Conservation (phyloP, 2,888 invertebrate species). For the Sisyra terminalis region DNA sequence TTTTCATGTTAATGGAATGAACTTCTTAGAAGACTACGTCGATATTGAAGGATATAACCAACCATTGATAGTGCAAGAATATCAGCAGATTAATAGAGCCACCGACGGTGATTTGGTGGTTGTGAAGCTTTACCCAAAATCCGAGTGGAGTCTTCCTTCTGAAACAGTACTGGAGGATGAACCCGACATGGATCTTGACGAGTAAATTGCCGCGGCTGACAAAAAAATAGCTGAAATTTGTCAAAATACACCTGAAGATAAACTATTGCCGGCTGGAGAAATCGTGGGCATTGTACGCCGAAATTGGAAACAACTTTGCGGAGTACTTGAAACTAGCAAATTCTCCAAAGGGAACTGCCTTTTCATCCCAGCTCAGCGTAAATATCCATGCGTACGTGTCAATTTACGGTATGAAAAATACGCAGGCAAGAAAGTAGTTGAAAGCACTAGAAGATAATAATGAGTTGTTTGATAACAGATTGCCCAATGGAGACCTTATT, state of each 20-base stretch:
- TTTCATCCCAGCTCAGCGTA: constrained; percentile 86
- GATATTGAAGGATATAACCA: constrained; percentile 65
- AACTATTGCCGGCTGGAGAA: constrained; percentile 44
- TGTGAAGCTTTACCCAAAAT: constrained; percentile 71
- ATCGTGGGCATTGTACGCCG: constrained; percentile 91
- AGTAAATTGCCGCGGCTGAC: constrained; percentile 39
- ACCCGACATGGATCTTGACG: constrained; percentile 40
- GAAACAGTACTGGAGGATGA: constrained; percentile 68
- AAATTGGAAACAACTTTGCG: constrained; percentile 97
- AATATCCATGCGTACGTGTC: constrained; percentile 87
- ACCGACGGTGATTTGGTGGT: constrained; percentile 92
- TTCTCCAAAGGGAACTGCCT: constrained; percentile 51
- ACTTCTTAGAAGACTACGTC: constrained; percentile 83
- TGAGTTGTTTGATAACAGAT: too few relatives aligned
- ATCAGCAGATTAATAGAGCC: constrained; percentile 74
- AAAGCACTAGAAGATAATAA: too few relatives aligned
- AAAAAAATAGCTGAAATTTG: constrained; percentile 15
- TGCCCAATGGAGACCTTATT: too few relatives aligned
- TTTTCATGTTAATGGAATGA: constrained; percentile 77
- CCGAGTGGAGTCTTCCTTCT: constrained; percentile 82
- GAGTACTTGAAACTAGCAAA: constrained; percentile 69
- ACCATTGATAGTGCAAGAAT: constrained; percentile 77
- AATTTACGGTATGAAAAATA: constrained; percentile 68
- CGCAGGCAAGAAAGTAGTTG: constrained; percentile 33
- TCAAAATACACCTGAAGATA: constrained; percentile 16